Conservation (phyloP, 1,140 invertebrate species). For the Pteromalus puparum region DNA sequence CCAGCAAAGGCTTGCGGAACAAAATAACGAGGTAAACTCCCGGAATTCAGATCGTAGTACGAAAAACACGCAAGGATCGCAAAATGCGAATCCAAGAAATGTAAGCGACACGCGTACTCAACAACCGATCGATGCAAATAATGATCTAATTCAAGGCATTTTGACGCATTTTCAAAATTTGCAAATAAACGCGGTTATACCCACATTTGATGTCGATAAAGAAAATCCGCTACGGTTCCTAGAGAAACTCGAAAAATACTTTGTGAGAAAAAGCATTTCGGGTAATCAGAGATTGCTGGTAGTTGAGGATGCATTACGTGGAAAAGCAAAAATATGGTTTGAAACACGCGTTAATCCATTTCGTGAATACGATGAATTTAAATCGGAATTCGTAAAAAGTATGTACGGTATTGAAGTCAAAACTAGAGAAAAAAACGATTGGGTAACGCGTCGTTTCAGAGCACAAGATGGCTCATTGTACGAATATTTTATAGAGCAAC, state of each 20-base stretch:
- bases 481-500: no score
- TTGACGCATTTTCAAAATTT: neutral
- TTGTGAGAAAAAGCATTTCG: neutral
- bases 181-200: neutral
- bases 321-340: neutral
- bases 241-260: slow-evolving; percentile 12
- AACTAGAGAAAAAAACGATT: no score
- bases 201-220: neutral
- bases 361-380: neutral
- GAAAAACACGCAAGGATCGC: neutral
- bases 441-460: no score
- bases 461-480: no score
- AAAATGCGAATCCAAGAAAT: neutral
- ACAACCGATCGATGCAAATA: no score
- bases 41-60: neutral
- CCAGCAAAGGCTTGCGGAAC: neutral
- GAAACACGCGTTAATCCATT: neutral
- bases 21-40: neutral
- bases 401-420: neutral
- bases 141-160: neutral
- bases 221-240: neutral
- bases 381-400: neutral
- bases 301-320: neutral
- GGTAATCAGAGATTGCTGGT: neutral
- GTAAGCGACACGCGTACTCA: no score